Evolutionary conservation across 2,113 vertebrate species (phyloP).

Genomic region (Macheiramphus alcinus): DNA sequence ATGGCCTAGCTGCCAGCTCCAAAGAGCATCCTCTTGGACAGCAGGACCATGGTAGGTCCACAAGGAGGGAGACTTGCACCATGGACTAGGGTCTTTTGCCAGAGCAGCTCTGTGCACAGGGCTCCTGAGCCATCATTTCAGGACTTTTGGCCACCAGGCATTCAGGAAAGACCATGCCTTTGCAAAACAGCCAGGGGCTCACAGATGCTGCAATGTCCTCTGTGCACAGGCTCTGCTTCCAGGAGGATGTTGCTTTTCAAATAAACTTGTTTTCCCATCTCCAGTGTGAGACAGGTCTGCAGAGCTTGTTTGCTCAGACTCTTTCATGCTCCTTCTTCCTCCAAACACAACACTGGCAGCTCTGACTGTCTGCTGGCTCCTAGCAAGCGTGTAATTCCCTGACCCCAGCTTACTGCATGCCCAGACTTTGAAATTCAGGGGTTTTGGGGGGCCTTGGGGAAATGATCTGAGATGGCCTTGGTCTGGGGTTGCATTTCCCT

Average conservation of each 20-base stretch:
- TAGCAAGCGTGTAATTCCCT: neutral
- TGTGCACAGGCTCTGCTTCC: neutral
- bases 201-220: neutral
- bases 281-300: neutral
- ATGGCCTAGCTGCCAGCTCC: neutral
- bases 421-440: neutral
- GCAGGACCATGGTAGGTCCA: neutral
- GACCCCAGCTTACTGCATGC: neutral
- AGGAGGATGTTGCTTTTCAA: slow-evolving; percentile 19
- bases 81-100: neutral
- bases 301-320: slow-evolving; percentile 52
- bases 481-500: neutral
- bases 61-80: neutral
- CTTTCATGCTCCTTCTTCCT: neutral
- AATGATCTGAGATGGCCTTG: neutral
- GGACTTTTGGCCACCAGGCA: neutral
- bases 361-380: slow-evolving; percentile 42
- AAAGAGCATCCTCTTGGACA: neutral
- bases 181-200: neutral
- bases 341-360: slow-evolving; percentile 61
- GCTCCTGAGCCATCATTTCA: neutral
- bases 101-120: neutral
- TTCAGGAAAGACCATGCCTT: neutral
- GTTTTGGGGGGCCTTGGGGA: neutral
- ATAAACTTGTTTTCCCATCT: slow-evolving; percentile 42